Base-by-base conservation (phyloP, 2,113 vertebrate genomes). In the Lethenteron camtschaticum region DNA sequence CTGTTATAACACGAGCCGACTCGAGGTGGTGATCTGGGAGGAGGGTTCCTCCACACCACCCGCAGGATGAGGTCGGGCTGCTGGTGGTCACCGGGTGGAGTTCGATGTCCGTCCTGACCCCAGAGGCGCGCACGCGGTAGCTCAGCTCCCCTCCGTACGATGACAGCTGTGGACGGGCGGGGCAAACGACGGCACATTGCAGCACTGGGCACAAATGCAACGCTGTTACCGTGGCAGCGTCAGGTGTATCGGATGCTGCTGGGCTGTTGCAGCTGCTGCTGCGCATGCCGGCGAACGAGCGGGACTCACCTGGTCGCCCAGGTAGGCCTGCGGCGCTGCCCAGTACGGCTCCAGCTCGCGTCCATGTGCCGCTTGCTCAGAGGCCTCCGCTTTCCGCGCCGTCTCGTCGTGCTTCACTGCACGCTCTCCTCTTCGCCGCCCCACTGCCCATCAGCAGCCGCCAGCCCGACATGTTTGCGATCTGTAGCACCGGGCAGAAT, bases 111-210 rank as follows among this genome's bases (percentile, higher is more conserved):
- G 41, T 41, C 41, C 41, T 41, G 41, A 41, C 41, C 41, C 92
- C 90, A 70, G 91, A 94, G 7, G 90, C 87, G 77, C 96, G 95
- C 72, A 81, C 75, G 75, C 90, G 88, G 74, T 88, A 95, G 55
- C 83, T 89, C 56, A 96, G 80, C 77, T 80, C 87, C 68, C 90
- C 92, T 4, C 90, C 87, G 2, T 96, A 96, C 0, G 89, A 92
- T n/a, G 86, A 89, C 75, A 96, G 81, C 92, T 96, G 60, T 18
- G 41, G 14, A 70, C 63, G 78, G 10, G 69, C 2, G 10, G 69
- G 16, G 13, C 13, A 57, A 58, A 58, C 11, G 13, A 41, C 57
- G 57, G n/a, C 4, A 14, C n/a, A 10, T 12, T 4, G n/a, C 7
- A 9, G 13, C 58, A 20, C 69, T 12, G 56, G 55, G 14, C 24